A percentile compares a stretch with the other conserved stretches of the same genome.
These are phyloP conservation scores for Sepiola atlantica DNA, from an alignment of 2,888 invertebrate species.

Conservation along the genomic window DNA sequence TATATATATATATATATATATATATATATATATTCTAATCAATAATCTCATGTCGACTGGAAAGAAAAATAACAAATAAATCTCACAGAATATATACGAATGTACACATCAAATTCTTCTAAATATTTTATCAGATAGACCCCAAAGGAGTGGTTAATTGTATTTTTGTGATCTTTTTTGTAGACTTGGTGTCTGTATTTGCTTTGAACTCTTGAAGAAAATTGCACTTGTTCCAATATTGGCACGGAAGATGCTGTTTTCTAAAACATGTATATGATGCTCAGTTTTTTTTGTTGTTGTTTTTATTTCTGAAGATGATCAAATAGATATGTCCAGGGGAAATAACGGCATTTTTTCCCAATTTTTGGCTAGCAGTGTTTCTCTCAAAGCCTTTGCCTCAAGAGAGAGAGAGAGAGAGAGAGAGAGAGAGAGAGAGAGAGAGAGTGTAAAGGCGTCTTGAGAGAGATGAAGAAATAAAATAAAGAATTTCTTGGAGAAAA, in stretches of 20 bases:
- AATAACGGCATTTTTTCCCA: neutral
- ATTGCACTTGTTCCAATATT: neutral
- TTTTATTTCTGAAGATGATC: neutral
- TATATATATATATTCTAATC: too few relatives aligned
- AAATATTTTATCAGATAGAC: too few relatives aligned
- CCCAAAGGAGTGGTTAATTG: too few relatives aligned
- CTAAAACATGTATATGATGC: neutral
- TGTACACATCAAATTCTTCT: too few relatives aligned
- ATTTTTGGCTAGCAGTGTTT: neutral
- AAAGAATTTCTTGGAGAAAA: neutral
- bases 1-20: too few relatives aligned
- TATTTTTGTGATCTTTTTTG: neutral
- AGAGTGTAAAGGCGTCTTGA: neutral
- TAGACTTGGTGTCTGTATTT: neutral
- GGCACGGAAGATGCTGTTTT: slow-evolving; percentile 20
- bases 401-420: neutral
- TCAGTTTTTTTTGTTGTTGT: neutral
- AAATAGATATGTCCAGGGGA: neutral
- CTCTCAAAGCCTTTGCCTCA: neutral
- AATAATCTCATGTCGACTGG: too few relatives aligned
- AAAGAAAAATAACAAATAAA: too few relatives aligned
- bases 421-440: neutral
- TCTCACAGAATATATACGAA: too few relatives aligned
- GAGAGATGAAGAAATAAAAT: neutral
- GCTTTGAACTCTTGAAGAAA: neutral